phyloP scores from a whole-genome alignment of 2,888 invertebrate genomes.

The Amaurobius ferox region DNA sequence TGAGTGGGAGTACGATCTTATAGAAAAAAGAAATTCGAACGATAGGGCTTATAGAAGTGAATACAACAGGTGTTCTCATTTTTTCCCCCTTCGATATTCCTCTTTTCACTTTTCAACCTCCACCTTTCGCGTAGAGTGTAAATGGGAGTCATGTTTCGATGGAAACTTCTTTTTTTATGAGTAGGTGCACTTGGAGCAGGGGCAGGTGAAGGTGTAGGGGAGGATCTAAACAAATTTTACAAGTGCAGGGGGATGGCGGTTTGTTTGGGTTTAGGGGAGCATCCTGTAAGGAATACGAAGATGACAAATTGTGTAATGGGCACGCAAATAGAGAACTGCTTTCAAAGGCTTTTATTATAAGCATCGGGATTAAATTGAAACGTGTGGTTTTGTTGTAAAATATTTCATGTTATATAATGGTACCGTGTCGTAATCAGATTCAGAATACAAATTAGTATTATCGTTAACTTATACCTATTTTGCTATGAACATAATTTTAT shows the following conservation, averaged over 20 bases:
- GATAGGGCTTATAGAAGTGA: constrained; percentile 58
- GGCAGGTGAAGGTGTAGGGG: constrained; percentile 31
- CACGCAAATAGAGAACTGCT: too few relatives aligned
- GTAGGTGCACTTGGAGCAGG: background rate
- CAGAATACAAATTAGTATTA: too few relatives aligned
- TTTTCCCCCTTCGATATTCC: background rate
- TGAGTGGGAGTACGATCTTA: constrained; percentile 60
- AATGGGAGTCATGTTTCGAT: constrained; percentile 54
- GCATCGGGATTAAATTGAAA: too few relatives aligned
- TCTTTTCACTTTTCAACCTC: constrained; percentile 16
- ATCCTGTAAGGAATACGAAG: too few relatives aligned
- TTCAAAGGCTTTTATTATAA: too few relatives aligned
- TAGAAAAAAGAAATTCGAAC: constrained; percentile 22
- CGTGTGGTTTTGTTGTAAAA: too few relatives aligned
- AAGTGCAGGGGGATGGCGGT: constrained; percentile 3
- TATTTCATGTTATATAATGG: too few relatives aligned
- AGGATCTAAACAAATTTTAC: constrained; percentile 15
- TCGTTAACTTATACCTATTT: too few relatives aligned
- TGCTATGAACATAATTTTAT: too few relatives aligned
- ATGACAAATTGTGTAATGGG: too few relatives aligned
- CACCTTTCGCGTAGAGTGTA: constrained; percentile 6
- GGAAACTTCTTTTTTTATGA: constrained; percentile 1
- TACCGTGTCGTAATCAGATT: too few relatives aligned
- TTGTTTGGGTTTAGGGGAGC: background rate
- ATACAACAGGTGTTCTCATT: constrained; percentile 57